Evolutionary conservation across 2,113 vertebrate genomes (phyloP), one percentile per base, ranked within the genome.

Genomic region (Chloroceryle aenea): DNA sequence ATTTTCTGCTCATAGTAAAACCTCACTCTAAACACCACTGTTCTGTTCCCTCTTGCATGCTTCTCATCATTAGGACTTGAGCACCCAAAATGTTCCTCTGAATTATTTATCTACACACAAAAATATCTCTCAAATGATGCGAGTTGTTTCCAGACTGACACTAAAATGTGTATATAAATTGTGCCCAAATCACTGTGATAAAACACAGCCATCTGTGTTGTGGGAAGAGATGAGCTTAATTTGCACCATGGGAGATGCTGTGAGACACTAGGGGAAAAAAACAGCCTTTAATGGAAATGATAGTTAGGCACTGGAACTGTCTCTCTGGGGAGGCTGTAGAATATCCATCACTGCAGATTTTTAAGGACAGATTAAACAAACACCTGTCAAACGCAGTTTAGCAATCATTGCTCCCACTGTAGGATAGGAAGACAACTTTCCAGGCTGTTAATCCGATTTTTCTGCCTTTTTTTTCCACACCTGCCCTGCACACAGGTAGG

Each of bases 341-440:
- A 36, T 58, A 68, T 36, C 71, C 86, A 52, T 47, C 61, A 52
- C n/a, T 20, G 38, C 12, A 32, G 66, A 63, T 52, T 66, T 36
- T 73, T 74, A 89, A 21, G 42, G 38, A 86, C 53, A 53, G 42
- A 52, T 62, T 58, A 86, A 89, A 84, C 25, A 79, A 79, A 86
- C 29, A 40, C 27, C 34, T 62, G 64, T 42, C 81, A 77, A 56
- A 52, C 25, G 83, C 23, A 83, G 48, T 72, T 95, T 42, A 78
- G 36, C 26, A 63, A 20, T n/a, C 36, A 63, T 3, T 59, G 30
- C 30, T 78, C 42, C 53, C 22, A 58, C 50, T 47, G 25, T 6
- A 77, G n/a, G 25, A 42, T 6, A 77, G 29, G 30, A 73, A 74
- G 55, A 68, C 15, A 78, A 74, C 25, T 82, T 83, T 74, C 53